Evolutionary conservation across 2,797 vertebrate species (phyloP), one percentile per base, ranked within the genome.

Genomic region (Chromobotia macracanthus): DNA sequence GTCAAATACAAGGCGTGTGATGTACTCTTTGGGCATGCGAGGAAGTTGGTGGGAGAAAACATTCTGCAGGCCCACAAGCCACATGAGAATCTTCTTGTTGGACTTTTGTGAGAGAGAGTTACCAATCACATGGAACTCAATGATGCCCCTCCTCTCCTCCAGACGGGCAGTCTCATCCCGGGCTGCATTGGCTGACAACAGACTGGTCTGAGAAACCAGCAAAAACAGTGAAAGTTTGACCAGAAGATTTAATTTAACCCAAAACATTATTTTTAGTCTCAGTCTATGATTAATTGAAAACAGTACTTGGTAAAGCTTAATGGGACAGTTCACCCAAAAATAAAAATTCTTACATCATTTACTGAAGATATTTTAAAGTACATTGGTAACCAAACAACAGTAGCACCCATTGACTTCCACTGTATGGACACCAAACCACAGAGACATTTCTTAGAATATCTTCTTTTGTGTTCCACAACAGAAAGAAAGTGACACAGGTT

Each of bases 1-100:
- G 93, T 98, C 97, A 11, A 99, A 99, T 87, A 99, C 97, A 12
- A 99, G 95, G 16, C 97, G 95, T 10, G 97, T 97, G 87, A 99
- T 99, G 89, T 98, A 99, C 87, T 99, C 97, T 94, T 99, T 99
- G 89, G 97, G 97, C 97, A 99, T 98, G 73, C 97, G 95, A 3
- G 97, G 97, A 86, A 99, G 94, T 86, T 99, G 97, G 86, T 99
- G 97, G 0, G 97, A 99, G 90, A 99, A 99, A 83, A 99, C 97
- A 0, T 99, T 99, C 94, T 99, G 97, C 80, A 99, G 89, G 56
- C 97, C 97, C 67, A 99, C 97, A 18, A 99, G 92, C 97, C 97
- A 99, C 93, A 99, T 98, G 80, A 99, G 89, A 88, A 99, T 98
- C 90, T 97, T 97, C 89, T 98, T 97, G 89, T 97, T 99, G 89